Evolutionary conservation across 2,113 vertebrate species (phyloP), one percentile per base, ranked within the genome.

Genomic region (Poeciliopsis prolifica): DNA sequence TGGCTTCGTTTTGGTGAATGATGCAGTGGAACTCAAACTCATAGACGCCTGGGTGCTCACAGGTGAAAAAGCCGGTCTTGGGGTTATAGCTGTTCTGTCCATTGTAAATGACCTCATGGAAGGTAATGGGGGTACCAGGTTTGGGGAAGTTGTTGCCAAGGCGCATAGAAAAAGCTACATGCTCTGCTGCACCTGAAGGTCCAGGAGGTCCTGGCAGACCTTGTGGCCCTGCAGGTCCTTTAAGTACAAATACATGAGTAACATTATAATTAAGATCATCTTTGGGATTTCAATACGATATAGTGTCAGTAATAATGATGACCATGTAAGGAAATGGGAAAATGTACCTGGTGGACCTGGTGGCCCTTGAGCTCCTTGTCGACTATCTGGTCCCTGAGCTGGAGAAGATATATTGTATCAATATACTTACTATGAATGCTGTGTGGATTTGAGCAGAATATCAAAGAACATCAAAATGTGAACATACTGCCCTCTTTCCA

Each of bases 401-500:
- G 19, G 4, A 54, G 3, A 13, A 76, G 72, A 65, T 62, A 3
- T n/a, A 3, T 2, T 15, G 73, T 70, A 54, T 80, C 11, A 28
- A 30, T 31, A 19, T 61, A 29, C 75, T 4, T 0, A 75, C 14
- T 48, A 48, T 48, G 19, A 14, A 35, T 9, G 33, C 33, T 35
- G 33, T 35, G 33, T 35, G 33, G 5, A 33, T 35, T 35, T 35
- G 33, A 9, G 33, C 33, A 35, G 33, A 68, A 62, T 30, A 62
- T 68, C 4, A 60, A 11, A 35, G 35, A 35, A 35, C 8, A 35
- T 35, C 9, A 35, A 10, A 51, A 14, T 28, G 70, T 70, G 1
- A 69, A 89, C 86, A 87, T 67, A 91, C 89, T 17, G n/a, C 12
- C 6, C 1, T 94, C 91, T 1, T 2, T 82, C 95, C 94, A 95